Conservation (phyloP, 2,888 invertebrate genomes). For the Melinaea menophilus region DNA sequence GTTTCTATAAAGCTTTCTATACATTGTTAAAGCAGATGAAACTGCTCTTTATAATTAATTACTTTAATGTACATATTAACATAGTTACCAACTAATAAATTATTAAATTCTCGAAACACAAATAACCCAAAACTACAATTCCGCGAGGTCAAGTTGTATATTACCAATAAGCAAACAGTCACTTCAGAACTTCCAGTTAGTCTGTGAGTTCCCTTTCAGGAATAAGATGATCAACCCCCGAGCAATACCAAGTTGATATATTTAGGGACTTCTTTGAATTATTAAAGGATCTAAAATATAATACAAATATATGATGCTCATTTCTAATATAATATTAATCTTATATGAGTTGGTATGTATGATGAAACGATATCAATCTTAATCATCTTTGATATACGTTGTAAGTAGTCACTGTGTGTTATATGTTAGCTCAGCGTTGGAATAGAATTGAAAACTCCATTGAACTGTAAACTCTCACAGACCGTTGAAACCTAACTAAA, state of each 20-base stretch:
- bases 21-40: too few species aligned
- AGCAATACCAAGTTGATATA: slow-evolving; percentile 60
- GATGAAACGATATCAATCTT: too few species aligned
- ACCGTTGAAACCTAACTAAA: slow-evolving; percentile 60
- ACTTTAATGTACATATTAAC: not conserved
- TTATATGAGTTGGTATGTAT: too few species aligned
- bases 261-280: slow-evolving; percentile 49
- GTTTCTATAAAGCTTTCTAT: too few species aligned
- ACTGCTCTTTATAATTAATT: too few species aligned
- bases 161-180: slow-evolving; percentile 51
- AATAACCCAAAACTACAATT: slow-evolving; percentile 16
- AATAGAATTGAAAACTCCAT: slow-evolving; percentile 59
- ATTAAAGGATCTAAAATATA: slow-evolving; percentile 16
- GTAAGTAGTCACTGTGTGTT: slow-evolving; percentile 42
- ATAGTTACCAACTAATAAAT: not conserved
- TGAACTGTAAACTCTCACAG: slow-evolving; percentile 54
- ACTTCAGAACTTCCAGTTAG: slow-evolving; percentile 55
- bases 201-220: slow-evolving; percentile 59
- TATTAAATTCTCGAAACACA: not conserved
- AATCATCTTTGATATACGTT: too few species aligned
- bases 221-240: slow-evolving; percentile 61
- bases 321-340: too few species aligned
- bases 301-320: too few species aligned
- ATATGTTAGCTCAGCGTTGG: slow-evolving; percentile 53
- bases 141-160: slow-evolving; percentile 35